phyloP scores from a whole-genome alignment of 2,113 vertebrate genomes.

The Phaetusa simplex region DNA sequence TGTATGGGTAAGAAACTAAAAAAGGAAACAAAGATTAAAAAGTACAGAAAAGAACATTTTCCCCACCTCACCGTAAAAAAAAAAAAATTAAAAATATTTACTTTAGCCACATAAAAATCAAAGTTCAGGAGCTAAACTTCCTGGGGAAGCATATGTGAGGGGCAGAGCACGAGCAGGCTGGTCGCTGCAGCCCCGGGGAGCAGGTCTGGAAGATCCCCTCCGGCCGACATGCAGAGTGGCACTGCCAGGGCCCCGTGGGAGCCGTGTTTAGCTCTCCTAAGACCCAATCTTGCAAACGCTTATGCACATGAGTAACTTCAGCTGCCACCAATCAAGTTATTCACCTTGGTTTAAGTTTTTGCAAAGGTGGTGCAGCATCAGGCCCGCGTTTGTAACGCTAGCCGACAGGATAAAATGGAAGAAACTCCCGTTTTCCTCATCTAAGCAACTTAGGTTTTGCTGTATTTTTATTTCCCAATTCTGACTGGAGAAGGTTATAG shows the following conservation, averaged over 20 bases:
- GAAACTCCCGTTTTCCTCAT: background rate
- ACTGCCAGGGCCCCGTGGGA: background rate
- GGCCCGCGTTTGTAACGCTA: background rate
- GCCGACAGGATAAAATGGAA: background rate
- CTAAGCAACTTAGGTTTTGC: background rate
- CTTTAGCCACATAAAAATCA: background rate
- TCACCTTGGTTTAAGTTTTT: background rate
- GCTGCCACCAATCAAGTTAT: background rate
- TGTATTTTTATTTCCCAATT: background rate
- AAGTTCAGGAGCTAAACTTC: background rate
- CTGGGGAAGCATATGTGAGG: background rate
- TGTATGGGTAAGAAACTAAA: background rate
- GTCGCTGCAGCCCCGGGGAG: background rate
- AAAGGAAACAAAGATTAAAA: background rate
- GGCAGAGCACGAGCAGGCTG: background rate
- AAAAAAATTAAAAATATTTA: background rate
- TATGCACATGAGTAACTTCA: conserved; percentile 24
- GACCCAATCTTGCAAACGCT: conserved; percentile 23
- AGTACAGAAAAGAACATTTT: background rate
- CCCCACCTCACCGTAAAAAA: background rate
- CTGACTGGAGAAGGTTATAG: background rate
- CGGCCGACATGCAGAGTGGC: background rate
- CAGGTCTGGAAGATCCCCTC: conserved; percentile 6
- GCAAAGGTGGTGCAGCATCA: background rate
- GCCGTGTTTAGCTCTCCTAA: background rate